Evolutionary conservation across 2,113 vertebrate species (phyloP).

Genomic region (Salvelinus sp.): DNA sequence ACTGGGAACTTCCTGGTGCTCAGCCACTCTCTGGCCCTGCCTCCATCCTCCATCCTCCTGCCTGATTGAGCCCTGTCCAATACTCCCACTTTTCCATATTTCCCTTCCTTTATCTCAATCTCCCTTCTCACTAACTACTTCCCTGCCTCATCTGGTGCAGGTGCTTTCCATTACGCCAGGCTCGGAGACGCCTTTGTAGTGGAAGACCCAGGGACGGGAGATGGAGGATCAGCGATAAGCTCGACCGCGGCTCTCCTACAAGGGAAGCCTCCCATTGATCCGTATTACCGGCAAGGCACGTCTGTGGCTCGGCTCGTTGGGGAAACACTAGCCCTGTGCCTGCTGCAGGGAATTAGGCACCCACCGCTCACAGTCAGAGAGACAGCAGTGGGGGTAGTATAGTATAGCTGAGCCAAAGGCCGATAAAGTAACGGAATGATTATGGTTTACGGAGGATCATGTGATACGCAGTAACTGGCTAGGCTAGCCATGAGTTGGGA

Average conservation of each 20-base stretch:
- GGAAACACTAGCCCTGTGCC: not conserved
- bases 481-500: not conserved
- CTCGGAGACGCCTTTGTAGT: slow-evolving; percentile 50
- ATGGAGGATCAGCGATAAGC: slow-evolving; percentile 52
- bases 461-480: not conserved
- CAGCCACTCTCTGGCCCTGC: not conserved
- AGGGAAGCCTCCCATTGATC: slow-evolving; percentile 27
- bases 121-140: slow-evolving; percentile 64
- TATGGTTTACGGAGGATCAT: not conserved
- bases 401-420: not conserved
- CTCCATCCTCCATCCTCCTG: not conserved
- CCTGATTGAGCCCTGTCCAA: slow-evolving; percentile 28
- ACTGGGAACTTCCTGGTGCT: not conserved
- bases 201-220: slow-evolving; percentile 28
- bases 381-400: not conserved
- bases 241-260: slow-evolving; percentile 19
- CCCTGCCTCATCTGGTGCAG: slow-evolving; percentile 49
- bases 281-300: not conserved
- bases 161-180: slow-evolving; percentile 67
- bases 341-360: not conserved
- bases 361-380: slow-evolving; percentile 1
- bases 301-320: not conserved
- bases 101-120: slow-evolving; percentile 34
- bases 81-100: slow-evolving; percentile 20
- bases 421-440: not conserved